Base-by-base conservation (phyloP, 1,140 invertebrate genomes). In the Megathymus violae region DNA sequence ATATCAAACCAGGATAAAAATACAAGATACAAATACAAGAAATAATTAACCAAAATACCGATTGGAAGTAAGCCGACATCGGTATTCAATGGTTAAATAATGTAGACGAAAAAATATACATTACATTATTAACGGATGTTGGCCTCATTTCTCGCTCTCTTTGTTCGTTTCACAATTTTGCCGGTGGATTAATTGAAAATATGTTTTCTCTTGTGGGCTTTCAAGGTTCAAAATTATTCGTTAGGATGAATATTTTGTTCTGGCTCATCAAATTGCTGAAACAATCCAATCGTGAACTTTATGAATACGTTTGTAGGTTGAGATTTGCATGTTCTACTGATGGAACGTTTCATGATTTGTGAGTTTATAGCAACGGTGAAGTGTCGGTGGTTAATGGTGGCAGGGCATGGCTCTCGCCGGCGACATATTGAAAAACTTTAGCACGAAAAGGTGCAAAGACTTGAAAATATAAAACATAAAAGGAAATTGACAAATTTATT, bases 51-150 rank as follows among this genome's bases (percentile, higher is more conserved):
- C 78, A 80, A 74, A 85, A 80, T 78, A 74, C 69, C 73, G 75
- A 82, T 79, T 82, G 71, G 73, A 74, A 79, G 74, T 73, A 81
- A 78, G 66, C 81, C 76, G 74, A 78, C 78, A 80, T 79, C 73
- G 62, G 69, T 40, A 71, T 63, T 74, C 69, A 62, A 65, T 74
- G 76, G 70, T 77, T 71, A 78, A 90, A 86, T 90, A 88, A 89
- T 82, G 80, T 86, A 87, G 81, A 88, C 79, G 81, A 89, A 89
- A 88, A 90, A 90, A 90, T 90, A 90, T 86, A 91, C 88, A 89
- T 90, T 89, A 91, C 86, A 89, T 91, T 89, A 91, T 91, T 89
- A 89, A 91, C 86, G 84, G 89, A 89, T 88, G 86, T 86, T 89
- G 86, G 85, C 85, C 88, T 79, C 85, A 79, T 88, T 91, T 88